phyloP scores from a whole-genome alignment of 2,888 invertebrate genomes.

The Erebia ligea region DNA sequence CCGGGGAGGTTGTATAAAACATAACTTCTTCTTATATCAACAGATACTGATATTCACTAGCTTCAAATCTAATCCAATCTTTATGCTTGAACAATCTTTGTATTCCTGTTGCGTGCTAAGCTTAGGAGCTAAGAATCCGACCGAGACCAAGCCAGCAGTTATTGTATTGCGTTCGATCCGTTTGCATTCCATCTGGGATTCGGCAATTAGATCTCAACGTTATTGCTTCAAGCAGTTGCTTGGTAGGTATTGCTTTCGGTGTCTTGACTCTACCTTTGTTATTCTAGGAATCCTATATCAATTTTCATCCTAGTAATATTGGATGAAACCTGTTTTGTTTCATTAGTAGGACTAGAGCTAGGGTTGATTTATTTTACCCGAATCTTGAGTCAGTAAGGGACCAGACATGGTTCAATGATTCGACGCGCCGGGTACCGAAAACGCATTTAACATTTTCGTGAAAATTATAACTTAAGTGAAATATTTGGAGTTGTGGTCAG shows the following conservation, averaged over 20 bases:
- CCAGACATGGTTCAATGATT: no score
- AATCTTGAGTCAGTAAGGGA: no score
- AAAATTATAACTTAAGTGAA: no score
- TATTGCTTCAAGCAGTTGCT: constrained; percentile 34
- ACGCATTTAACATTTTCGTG: no score
- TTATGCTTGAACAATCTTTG: constrained; percentile 31
- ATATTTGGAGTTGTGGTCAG: no score
- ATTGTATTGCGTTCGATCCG: constrained; percentile 37
- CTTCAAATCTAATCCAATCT: constrained; percentile 32
- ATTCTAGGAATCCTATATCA: background rate
- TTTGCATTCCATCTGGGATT: constrained; percentile 41
- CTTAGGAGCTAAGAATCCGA: constrained; percentile 1
- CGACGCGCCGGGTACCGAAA: no score
- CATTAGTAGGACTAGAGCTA: no score
- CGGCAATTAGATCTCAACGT: constrained; percentile 42
- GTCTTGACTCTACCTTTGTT: constrained; percentile 9
- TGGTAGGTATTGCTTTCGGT: constrained; percentile 5
- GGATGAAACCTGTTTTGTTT: background rate
- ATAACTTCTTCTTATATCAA: background rate
- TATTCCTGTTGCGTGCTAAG: constrained; percentile 19
- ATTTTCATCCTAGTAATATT: background rate
- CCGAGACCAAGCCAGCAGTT: constrained; percentile 14
- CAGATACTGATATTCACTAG: constrained; percentile 12
- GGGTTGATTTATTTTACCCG: no score
- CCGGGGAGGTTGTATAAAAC: no score